Base-by-base conservation (phyloP, 2,113 vertebrate species). In the Parotia lawesii region DNA sequence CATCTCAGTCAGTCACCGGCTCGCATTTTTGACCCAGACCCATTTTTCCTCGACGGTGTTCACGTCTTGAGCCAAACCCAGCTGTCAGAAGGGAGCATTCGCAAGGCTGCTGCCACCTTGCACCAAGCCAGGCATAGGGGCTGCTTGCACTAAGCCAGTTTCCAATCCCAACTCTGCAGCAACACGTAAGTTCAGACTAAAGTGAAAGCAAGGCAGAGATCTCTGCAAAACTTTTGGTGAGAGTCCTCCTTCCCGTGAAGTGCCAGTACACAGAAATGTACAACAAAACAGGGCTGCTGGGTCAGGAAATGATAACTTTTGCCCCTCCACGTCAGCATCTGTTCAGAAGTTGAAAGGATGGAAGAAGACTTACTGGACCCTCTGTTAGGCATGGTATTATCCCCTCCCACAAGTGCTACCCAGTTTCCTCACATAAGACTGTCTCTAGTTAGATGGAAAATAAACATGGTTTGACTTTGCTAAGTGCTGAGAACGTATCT, bases 241-340 rank as follows among this genome's bases (percentile, higher is more conserved):
- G 67, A 79, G 12, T 20, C 35, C 25, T 88, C 19, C 13, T 69
- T 54, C 38, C 35, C 57, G 15, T 51, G 69, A 29, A 70, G 45
- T 3, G 48, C 22, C 28, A 53, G 31, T 15, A 31, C 28, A n/a
- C 24, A 58, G 42, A 62, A 73, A 80, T 11, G 3, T 45, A 5
- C 33, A 53, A 65, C 11, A 33, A 47, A 79, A 57, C 25, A 48
- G 15, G 13, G 7, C n/a, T 88, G 53, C 33, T 75, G 61, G 23
- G 7, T 51, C n/a, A 53, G 42, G 21, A 72, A 89, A 72, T 22
- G 0, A 0, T 5, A 10, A 48, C 38, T 61, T 67, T 69, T 57
- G 5, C 31, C 31, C 15, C 11, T 78, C 56, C 0, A 2, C 5
- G 23, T 28, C 40, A 53, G 20, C 1, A 1, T 25, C 57, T 51